A percentile compares a stretch with the other conserved stretches of the same genome.
These are phyloP conservation scores for Drosophila anomalata DNA, from an alignment of 2,888 invertebrate genomes.

Conservation along the genomic window DNA sequence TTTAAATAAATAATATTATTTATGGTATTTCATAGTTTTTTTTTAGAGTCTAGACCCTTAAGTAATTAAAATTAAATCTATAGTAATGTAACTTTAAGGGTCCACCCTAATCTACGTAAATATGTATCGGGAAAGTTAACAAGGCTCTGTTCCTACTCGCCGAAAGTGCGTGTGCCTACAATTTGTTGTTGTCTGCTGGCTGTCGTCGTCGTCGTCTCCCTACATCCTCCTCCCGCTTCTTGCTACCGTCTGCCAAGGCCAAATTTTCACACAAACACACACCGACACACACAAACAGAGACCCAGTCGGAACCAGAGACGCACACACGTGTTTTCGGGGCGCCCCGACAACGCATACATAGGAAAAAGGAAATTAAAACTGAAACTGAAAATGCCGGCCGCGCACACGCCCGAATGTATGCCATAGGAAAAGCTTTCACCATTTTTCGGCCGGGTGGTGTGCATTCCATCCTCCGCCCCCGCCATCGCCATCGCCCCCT, in stretches of 20 bases:
- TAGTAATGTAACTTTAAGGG: not conserved
- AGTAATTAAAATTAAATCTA: not conserved
- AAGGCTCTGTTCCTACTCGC: conserved; percentile 51
- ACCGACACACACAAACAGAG: conserved; percentile 12
- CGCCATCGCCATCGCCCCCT: not conserved
- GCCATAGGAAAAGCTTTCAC: conserved; percentile 52
- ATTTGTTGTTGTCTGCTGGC: conserved; percentile 67
- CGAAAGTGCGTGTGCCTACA: conserved; percentile 58
- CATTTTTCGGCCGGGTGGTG: conserved; percentile 30
- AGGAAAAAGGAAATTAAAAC: conserved; percentile 81
- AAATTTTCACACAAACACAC: conserved; percentile 68
- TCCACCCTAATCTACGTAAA: conserved; percentile 28
- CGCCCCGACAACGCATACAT: conserved; percentile 61
- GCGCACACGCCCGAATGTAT: conserved; percentile 65
- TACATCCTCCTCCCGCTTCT: conserved; percentile 13
- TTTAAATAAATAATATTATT: no score
- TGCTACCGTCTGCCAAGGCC: conserved; percentile 73
- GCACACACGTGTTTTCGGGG: conserved; percentile 63
- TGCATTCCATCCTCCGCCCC: conserved; percentile 12
- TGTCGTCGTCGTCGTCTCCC: conserved; percentile 54
- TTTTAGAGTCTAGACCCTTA: no score
- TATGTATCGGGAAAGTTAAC: conserved; percentile 34
- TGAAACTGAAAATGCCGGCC: conserved; percentile 78
- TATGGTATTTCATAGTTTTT: no score
- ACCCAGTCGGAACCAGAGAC: conserved; percentile 26